Evolutionary conservation across 2,888 invertebrate species (phyloP).

Genomic region (Andrena dorsata): DNA sequence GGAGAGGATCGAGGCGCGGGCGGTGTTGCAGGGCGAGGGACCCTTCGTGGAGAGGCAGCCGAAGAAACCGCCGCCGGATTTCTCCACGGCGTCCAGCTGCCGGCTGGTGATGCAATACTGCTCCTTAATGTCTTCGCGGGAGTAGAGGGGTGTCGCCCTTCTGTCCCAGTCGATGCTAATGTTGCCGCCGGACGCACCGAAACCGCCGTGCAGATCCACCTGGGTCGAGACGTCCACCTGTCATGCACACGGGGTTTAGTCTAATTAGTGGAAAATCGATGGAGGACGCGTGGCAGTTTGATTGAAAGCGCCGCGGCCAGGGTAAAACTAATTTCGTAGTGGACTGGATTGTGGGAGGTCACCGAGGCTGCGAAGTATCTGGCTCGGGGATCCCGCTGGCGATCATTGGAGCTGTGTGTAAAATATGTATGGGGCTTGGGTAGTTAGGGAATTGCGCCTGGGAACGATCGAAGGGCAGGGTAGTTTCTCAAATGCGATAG

Average conservation of each 20-base stretch:
- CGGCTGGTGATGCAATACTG: slow-evolving; percentile 97
- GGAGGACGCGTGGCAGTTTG: slow-evolving; percentile 29
- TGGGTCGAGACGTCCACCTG: slow-evolving; percentile 85
- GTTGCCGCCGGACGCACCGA: slow-evolving; percentile 82
- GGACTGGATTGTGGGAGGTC: slow-evolving; percentile 10
- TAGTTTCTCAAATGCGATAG: not conserved
- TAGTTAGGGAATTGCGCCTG: too few relatives aligned
- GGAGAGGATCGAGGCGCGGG: slow-evolving; percentile 91
- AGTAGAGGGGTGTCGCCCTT: slow-evolving; percentile 89
- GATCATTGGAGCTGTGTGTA: too few relatives aligned
- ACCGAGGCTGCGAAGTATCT: not conserved
- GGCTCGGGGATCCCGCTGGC: not conserved
- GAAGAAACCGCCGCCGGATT: slow-evolving; percentile 89
- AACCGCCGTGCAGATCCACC: slow-evolving; percentile 84
- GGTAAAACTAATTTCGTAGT: slow-evolving; percentile 39
- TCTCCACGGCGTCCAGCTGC: slow-evolving; percentile 93
- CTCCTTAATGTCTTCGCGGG: slow-evolving; percentile 95
- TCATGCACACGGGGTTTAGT: slow-evolving; percentile 46
- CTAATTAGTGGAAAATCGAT: slow-evolving; percentile 57
- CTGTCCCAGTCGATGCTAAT: slow-evolving; percentile 85
- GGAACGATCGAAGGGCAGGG: not conserved
- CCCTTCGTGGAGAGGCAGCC: slow-evolving; percentile 93
- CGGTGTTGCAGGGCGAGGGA: slow-evolving; percentile 88
- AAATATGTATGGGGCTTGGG: too few relatives aligned
- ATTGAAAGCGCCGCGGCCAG: slow-evolving; percentile 29